Conservation (phyloP, 2,888 invertebrate species). For the Autographa gamma region DNA sequence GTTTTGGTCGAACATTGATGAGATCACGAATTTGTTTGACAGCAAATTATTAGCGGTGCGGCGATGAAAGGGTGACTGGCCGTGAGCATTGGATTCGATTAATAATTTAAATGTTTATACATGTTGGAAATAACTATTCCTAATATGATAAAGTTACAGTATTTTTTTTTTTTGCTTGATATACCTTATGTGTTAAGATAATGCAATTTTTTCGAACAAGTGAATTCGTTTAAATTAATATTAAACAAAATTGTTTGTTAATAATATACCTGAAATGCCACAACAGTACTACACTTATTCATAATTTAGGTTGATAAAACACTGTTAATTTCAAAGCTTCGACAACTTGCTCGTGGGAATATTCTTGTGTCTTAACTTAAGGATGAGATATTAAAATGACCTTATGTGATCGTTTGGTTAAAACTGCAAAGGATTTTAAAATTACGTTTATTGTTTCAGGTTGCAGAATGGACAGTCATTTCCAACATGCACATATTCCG, state of each 20-base stretch:
- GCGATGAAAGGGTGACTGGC: slow-evolving; percentile 47
- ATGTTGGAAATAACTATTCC: background rate
- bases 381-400: too few species aligned
- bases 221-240: background rate
- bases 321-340: background rate
- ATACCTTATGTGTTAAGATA: background rate
- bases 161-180: background rate
- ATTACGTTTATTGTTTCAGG: too few species aligned
- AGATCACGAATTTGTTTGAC: slow-evolving; percentile 51
- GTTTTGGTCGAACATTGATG: slow-evolving; percentile 56
- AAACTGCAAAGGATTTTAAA: too few species aligned
- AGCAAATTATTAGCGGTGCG: slow-evolving; percentile 56
- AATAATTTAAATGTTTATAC: slow-evolving; percentile 11
- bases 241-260: too few species aligned
- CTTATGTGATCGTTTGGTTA: too few species aligned
- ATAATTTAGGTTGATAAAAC: too few species aligned
- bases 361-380: too few species aligned
- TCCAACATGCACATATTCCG: slow-evolving; percentile 24
- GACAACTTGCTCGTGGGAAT: too few species aligned
- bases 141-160: background rate
- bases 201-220: background rate
- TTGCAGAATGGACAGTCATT: slow-evolving; percentile 23
- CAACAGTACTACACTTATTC: too few species aligned
- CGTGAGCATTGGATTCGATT: slow-evolving; percentile 41
- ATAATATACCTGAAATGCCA: too few species aligned